Base-by-base conservation (phyloP, 2,888 invertebrate genomes). In the Tromatobia lineatoria region DNA sequence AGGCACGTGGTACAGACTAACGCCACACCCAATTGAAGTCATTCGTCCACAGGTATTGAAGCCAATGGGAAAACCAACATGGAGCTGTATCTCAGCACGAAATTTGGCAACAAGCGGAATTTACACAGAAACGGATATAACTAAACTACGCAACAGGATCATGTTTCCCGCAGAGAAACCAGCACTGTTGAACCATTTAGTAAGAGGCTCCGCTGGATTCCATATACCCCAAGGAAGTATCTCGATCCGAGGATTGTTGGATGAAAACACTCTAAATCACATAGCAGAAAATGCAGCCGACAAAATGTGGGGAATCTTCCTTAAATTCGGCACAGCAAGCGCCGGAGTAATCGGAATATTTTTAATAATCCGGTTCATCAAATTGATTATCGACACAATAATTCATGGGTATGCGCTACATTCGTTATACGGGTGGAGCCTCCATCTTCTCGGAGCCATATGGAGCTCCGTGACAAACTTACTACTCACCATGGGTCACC, bases 1-100 rank as follows among this genome's bases (percentile, higher is more conserved):
- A 3, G 70, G 80, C 1, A 59, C 57, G 45, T 89, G 89, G 89
- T 81, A 83, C n/a, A 54, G 71, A 7, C 8, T 82, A n/a, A 25
- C 69, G 4, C 80, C 80, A 3, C 57, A 73, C 0, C 57, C 67
- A 0, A 57, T 64, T 0, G 73, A 47, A 25, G 13, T 67, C 0
- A 0, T 47, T 4, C 1, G 78, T 7, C 83, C 87, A 10, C 73
- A 78, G 47, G 29, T 47, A 2, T 7, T 86, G 0, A 23, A 81
- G 76, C 84, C 85, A 0, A 10, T 69, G 3, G 54, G 79, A 0
- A 81, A 57, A 52, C 83, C 80, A 0, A 80, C 69, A 0, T 87
- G 83, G 86, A 74, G 34, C 38, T 83, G 86, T 45, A 18, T 4
- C 0, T n/a, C 25, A 0, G 54, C 75, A 10, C 45, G 73, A 4